A percentile compares a stretch with the other conserved stretches of the same genome.
phyloP scores from a whole-genome alignment of 2,888 invertebrate genomes.

The Coremacera marginata region DNA sequence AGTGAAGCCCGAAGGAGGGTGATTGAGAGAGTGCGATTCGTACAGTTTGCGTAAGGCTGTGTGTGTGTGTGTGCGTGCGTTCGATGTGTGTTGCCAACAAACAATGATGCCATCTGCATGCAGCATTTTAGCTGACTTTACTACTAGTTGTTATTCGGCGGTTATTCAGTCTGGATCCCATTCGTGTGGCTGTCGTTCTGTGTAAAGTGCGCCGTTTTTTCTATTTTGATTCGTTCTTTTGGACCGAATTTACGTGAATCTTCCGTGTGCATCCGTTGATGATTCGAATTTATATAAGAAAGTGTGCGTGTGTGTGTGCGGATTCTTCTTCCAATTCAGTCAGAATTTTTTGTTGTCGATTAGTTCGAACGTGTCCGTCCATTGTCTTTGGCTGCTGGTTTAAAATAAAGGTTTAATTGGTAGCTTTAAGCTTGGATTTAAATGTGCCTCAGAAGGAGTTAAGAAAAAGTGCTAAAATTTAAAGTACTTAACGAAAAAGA shows the following conservation, averaged over 20 bases:
- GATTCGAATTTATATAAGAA: neutral
- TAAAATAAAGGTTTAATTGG: no score
- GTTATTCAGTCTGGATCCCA: constrained; percentile 48
- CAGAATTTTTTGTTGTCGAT: neutral
- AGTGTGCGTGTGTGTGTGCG: neutral
- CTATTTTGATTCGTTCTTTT: constrained; percentile 44
- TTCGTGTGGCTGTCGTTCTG: constrained; percentile 25
- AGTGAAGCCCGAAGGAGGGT: constrained; percentile 13
- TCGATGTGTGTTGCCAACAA: constrained; percentile 6
- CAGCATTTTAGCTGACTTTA: constrained; percentile 33
- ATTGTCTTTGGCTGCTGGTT: no score
- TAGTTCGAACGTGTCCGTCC: no score
- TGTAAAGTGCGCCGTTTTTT: constrained; percentile 34
- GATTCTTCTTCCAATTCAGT: neutral
- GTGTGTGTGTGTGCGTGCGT: neutral
- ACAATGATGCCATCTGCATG: constrained; percentile 6
- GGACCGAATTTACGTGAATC: constrained; percentile 41
- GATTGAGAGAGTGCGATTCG: constrained; percentile 32
- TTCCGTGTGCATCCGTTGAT: constrained; percentile 36
- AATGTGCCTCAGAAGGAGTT: no score
- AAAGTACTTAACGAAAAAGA: no score
- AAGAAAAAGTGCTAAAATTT: no score
- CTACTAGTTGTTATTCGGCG: constrained; percentile 53
- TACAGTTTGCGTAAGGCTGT: neutral
- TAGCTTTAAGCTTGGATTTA: no score